phyloP scores from a whole-genome alignment of 2,113 vertebrate species.

The Datnioides undecimradiatus region DNA sequence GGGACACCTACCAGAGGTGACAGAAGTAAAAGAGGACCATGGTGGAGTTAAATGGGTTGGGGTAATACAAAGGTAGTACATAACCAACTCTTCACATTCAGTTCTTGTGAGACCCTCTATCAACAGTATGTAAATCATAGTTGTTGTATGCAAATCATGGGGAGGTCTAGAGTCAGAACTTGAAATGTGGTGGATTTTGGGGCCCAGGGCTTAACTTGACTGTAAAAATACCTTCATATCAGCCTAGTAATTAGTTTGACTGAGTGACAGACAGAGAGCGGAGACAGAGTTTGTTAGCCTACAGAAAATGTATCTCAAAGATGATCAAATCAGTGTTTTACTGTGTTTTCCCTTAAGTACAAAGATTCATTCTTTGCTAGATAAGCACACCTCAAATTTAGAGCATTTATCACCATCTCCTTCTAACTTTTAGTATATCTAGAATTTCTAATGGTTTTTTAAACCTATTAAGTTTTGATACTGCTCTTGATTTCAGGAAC shows the following conservation, averaged over 20 bases:
- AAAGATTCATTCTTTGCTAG: not conserved
- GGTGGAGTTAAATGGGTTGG: not conserved
- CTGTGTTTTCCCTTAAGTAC: not conserved
- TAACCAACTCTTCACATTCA: not conserved
- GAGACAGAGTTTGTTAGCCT: not conserved
- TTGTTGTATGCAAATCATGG: not conserved
- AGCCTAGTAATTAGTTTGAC: not conserved
- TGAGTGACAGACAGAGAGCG: not conserved
- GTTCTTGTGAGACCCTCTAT: not conserved
- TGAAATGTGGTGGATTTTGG: not conserved
- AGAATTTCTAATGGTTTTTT: not conserved
- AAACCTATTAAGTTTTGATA: not conserved
- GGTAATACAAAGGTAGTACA: not conserved
- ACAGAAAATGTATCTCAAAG: not conserved
- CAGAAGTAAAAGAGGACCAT: not conserved
- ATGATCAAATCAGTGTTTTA: not conserved
- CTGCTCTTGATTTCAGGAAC: not conserved
- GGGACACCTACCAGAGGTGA: slow-evolving; percentile 88
- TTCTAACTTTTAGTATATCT: not conserved
- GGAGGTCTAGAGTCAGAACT: not conserved
- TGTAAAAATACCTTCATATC: not conserved
- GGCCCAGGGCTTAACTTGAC: too few species aligned
- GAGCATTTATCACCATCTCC: not conserved
- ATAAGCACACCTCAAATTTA: too few species aligned
- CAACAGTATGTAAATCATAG: slow-evolving; percentile 1